A percentile compares a stretch with the other conserved stretches of the same genome.
Evolutionary conservation across 2,888 invertebrate genomes (phyloP).

Genomic region (Netelia melanura): DNA sequence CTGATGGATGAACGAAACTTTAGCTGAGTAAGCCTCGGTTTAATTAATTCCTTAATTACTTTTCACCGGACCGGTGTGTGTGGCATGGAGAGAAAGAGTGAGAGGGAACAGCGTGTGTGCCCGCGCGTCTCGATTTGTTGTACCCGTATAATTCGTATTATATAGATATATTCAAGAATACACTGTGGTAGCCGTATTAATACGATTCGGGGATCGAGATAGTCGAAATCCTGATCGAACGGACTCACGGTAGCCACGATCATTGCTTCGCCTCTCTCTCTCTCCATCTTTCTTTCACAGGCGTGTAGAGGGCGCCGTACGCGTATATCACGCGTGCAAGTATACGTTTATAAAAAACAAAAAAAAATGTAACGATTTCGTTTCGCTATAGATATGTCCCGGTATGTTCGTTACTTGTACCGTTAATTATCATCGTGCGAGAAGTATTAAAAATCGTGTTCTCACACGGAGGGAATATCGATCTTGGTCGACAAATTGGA

Average conservation of each 20-base stretch:
- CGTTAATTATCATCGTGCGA: conserved; percentile 16
- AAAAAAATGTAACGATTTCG: conserved; percentile 28
- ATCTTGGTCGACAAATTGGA: conserved; percentile 11
- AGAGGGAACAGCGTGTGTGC: conserved; percentile 22
- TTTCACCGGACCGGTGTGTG: conserved; percentile 69
- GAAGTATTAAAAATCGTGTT: conserved; percentile 3
- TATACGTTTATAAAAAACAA: conserved; percentile 21
- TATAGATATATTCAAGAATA: conserved; percentile 3
- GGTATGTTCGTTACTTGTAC: neutral
- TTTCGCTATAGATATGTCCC: conserved; percentile 25
- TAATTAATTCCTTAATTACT: conserved; percentile 84
- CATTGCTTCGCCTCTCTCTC: conserved; percentile 49
- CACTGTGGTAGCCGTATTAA: conserved; percentile 38
- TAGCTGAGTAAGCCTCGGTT: conserved; percentile 84
- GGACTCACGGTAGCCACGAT: conserved; percentile 64
- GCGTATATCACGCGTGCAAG: conserved; percentile 23
- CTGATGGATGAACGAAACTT: conserved; percentile 71
- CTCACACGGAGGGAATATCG: neutral
- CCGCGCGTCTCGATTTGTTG: conserved; percentile 53
- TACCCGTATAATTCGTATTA: conserved; percentile 46
- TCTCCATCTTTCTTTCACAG: conserved; percentile 31
- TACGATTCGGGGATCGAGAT: conserved; percentile 56
- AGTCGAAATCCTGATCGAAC: conserved; percentile 44
- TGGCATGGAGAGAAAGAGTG: conserved; percentile 16
- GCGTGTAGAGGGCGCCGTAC: conserved; percentile 26